Evolutionary conservation across 1,140 invertebrate genomes (phyloP).

Genomic region (Chlorops oryzae): DNA sequence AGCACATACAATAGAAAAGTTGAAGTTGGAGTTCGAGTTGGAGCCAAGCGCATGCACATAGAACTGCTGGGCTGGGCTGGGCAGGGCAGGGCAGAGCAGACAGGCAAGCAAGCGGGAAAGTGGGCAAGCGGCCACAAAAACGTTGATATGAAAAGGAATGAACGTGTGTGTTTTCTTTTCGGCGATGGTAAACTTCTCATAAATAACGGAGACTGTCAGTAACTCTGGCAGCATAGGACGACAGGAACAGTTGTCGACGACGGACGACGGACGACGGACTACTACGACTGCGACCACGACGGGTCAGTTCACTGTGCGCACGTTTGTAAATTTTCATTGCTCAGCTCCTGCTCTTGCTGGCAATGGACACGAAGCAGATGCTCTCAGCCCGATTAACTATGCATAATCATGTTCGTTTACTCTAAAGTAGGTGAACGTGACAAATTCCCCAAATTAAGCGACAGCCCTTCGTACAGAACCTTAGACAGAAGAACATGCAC

Average conservation of each 20-base stretch:
- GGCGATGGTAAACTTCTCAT: no score
- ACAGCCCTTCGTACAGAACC: no score
- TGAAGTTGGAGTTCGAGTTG: no score
- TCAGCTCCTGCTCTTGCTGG: neutral
- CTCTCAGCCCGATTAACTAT: slow-evolving; percentile 8
- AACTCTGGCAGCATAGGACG: slow-evolving; percentile 3
- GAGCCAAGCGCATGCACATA: no score
- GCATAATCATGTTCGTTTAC: slow-evolving; percentile 14
- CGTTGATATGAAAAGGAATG: no score
- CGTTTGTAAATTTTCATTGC: neutral
- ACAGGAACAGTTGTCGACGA: slow-evolving; percentile 3
- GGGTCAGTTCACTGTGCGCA: neutral
- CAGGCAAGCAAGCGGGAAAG: no score
- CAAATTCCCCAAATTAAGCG: slow-evolving; percentile 11
- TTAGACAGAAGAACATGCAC: no score
- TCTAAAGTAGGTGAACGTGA: slow-evolving; percentile 13
- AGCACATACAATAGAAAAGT: no score
- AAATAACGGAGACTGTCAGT: slow-evolving; percentile 7
- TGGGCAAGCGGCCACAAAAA: no score
- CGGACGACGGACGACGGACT: neutral
- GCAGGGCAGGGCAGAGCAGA: no score
- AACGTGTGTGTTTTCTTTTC: no score
- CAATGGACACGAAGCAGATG: slow-evolving; percentile 1
- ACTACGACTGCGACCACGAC: slow-evolving; percentile 2
- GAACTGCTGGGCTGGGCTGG: no score